Base-by-base conservation (phyloP, 2,797 vertebrate species). In the Acanthiza pusilla region DNA sequence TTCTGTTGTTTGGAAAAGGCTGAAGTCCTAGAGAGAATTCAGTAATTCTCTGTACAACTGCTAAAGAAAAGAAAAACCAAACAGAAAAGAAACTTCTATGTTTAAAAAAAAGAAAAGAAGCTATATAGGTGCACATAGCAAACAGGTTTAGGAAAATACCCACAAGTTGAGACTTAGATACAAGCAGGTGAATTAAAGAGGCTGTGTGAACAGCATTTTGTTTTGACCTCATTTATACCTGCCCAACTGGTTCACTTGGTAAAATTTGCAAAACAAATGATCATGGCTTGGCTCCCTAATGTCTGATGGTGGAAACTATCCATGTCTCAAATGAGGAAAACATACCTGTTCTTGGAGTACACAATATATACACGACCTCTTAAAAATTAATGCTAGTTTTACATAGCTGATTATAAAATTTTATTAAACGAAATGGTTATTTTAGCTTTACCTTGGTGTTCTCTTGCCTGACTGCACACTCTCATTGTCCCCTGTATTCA, bases 381-480 rank as follows among this genome's bases (percentile, higher is more conserved):
- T 82, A 48, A 86, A 85, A 90, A 94, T n/a, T 73, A 77, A 65
- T 57, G 45, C 45, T 65, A 81, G 54, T 60, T 95, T 90, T 68
- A 93, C 65, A 94, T 23, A 75, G 43, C 29, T 42, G 53, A 70
- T 62, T 50, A 92, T 12, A 10, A 79, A 45, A 47, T 68, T 74
- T 43, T 84, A 76, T 92, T 38, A 90, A 81, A 92, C 19, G 27
- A 89, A 94, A 93, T 7, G 7, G 22, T 91, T 75, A 50, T 50
- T 91, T 68, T 26, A 80, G 80, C 68, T 97, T 98, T 98, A 99
- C 99, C 99, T 99, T 89, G 98, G 98, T 9, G 98, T 98, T 96
- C 99, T 98, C 98, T 99, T 99, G 93, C 99, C 99, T 26, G 99
- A 99, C 75, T 98, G 98, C 95, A 98, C 91, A 30, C 99, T 99